phyloP scores from a whole-genome alignment of 2,797 vertebrate species.

The Pangasius mekongensis region DNA sequence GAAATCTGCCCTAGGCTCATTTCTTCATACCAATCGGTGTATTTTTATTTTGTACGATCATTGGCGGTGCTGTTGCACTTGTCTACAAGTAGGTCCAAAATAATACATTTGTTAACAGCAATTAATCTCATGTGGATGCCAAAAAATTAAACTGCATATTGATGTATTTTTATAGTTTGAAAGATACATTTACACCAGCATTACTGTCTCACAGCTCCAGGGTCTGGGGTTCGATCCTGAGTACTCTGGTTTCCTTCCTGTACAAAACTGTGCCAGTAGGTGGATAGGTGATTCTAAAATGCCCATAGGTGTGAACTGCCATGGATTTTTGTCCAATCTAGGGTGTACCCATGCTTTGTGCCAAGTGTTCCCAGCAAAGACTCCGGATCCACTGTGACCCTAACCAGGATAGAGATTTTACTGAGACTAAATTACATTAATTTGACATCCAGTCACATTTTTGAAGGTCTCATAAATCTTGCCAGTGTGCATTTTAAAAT shows the following conservation, averaged over 20 bases:
- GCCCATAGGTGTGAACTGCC: background rate
- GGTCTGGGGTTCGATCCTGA: background rate
- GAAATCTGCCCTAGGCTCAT: background rate
- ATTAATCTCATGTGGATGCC: background rate
- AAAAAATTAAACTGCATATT: background rate
- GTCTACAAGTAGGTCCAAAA: background rate
- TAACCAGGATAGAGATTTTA: background rate
- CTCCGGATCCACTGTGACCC: no score
- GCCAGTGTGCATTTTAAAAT: background rate
- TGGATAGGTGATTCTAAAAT: background rate
- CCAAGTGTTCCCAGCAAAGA: no score
- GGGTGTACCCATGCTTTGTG: background rate
- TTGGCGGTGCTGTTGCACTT: no score
- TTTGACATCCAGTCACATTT: background rate
- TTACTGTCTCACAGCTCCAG: background rate
- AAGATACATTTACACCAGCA: background rate
- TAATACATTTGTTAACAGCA: background rate
- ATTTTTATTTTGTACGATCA: background rate
- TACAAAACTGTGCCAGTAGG: background rate
- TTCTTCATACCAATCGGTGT: background rate
- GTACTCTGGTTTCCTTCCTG: background rate
- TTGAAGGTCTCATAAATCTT: background rate
- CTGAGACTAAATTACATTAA: background rate
- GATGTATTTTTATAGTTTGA: background rate
- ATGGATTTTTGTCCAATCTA: background rate